Base-by-base conservation (phyloP, 2,113 vertebrate species). In the Tychaedon coryphoeus region DNA sequence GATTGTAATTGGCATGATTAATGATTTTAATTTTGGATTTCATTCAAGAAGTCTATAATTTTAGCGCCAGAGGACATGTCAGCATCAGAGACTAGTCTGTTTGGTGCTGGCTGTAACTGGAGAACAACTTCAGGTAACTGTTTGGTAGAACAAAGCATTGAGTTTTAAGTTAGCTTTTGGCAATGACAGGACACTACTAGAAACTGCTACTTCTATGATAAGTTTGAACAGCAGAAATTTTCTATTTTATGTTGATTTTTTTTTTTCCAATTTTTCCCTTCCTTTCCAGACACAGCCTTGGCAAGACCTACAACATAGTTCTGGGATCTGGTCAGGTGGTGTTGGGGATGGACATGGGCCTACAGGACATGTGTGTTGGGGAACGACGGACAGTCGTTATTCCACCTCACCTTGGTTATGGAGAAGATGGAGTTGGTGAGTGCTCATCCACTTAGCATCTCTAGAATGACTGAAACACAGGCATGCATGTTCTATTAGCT, bases 401-500 rank as follows among this genome's bases (percentile, higher is more conserved):
- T 51, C 99, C 99, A 1, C 99, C 99, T 78, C 99, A 99, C 72
- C 98, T 99, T 38, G 99, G 98, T 60, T 99, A 99, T 4, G 99
- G 99, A 77, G 99, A 99, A 95, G 98, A 98, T 43, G 99, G 99
- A 71, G 99, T 99, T 61, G 98, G 99, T 99, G 80, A 99, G 99
- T 98, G 54, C n/a, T 19, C 19, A 9, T 26, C 40, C 58, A 16
- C 31, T 64, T n/a, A 19, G 42, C 22, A n/a, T 38, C 66, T 50
- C 77, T 22, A 10, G 43, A 76, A 58, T 23, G 45, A 24, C 38
- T 70, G 71, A 87, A 65, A 53, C 20, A 31, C 10, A 19, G 22
- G 5, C 22, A 2, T 5, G 9, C 18, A 3, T 8, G 16, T 19
- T 77, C 25, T 38, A 18, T 42, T 34, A 29, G 13, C 19, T 85